Base-by-base conservation (phyloP, 2,888 invertebrate species). In the Drosophila suboccidentalis region DNA sequence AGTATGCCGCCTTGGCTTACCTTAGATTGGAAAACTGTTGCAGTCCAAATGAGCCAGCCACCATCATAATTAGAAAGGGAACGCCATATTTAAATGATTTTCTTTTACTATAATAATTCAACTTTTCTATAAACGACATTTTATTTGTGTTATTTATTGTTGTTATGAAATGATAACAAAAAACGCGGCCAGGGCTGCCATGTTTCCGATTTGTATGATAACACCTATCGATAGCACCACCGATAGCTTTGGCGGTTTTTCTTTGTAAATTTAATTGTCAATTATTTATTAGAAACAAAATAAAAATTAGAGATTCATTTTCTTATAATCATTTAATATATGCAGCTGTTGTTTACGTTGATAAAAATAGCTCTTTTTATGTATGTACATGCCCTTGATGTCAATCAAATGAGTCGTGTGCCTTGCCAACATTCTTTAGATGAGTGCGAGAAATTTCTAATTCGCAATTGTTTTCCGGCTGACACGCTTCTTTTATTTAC, bases 11-110 rank as follows among this genome's bases (percentile, higher is more conserved):
- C 3, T 5, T 19, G 29, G 1, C 77, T 79, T 93, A 96, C 96
- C 95, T 95, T 75, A 97, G 91, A 90, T 94, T 94, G 5, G 96
- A 94, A 93, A 97, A 97, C 93, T 97, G 95, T 82, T 94, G 94
- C 34, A 97, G 92, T 4, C 95, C 96, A 92, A 97, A 95, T 0
- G 97, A 97, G 55, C 97, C 97, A 43, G 96, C 96, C 60, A 97
- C 92, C 19, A 97, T 93, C 71, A 97, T 94, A 54, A 96, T 69
- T 22, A 97, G 87, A 91, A 97, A 97, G 5, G 97, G 97, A 38
- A 96, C 62, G 8, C 96, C 96, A 92, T 94, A 96, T 91, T 92
- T 94, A 67, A 94, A 79, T 53, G 91, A 93, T 85, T 92, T 94
- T 57, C 78, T 78, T 61, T 78, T 82, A 9, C 81, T 66, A 44